Evolutionary conservation across 2,888 invertebrate species (phyloP).

Genomic region (Lapara coniferarum): DNA sequence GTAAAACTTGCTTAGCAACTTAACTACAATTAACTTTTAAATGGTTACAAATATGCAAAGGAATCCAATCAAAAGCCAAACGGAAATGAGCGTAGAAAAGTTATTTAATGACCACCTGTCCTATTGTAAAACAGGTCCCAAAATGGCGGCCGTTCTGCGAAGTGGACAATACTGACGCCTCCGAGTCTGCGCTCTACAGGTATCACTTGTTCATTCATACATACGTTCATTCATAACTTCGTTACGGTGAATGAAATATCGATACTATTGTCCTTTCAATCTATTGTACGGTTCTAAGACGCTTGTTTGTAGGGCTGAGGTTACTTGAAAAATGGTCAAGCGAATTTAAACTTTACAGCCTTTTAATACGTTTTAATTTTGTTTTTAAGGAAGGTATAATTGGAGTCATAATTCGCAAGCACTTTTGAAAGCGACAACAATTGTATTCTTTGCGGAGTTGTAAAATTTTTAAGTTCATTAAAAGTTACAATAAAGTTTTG

Average conservation of each 20-base stretch:
- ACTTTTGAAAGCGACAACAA: conserved; percentile 32
- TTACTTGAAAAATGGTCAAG: conserved; percentile 34
- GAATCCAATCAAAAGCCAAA: conserved; percentile 48
- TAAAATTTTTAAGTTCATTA: conserved; percentile 52
- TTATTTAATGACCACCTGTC: conserved; percentile 75
- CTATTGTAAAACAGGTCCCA: conserved; percentile 30
- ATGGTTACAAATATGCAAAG: conserved; percentile 37
- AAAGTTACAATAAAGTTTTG: conserved; percentile 44
- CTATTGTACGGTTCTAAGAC: conserved; percentile 44
- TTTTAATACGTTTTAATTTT: conserved; percentile 2
- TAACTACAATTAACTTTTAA: conserved; percentile 13
- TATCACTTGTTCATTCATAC: conserved; percentile 58
- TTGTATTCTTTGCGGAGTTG: conserved; percentile 48
- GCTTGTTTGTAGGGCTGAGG: conserved; percentile 43
- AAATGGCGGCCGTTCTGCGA: conserved; percentile 41
- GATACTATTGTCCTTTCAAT: conserved; percentile 49
- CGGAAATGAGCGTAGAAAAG: conserved; percentile 74
- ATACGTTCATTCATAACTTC: conserved; percentile 58
- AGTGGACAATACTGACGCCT: conserved; percentile 64
- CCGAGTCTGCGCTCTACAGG: conserved; percentile 59
- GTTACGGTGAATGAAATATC: conserved; percentile 62
- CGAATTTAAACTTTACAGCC: neutral
- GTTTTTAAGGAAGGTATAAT: conserved; percentile 1
- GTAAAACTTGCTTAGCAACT: neutral
- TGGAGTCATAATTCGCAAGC: conserved; percentile 27